A percentile compares a stretch with the other conserved stretches of the same genome.
phyloP scores from a whole-genome alignment of 2,888 invertebrate genomes.

The Drosophila suboccidentalis region DNA sequence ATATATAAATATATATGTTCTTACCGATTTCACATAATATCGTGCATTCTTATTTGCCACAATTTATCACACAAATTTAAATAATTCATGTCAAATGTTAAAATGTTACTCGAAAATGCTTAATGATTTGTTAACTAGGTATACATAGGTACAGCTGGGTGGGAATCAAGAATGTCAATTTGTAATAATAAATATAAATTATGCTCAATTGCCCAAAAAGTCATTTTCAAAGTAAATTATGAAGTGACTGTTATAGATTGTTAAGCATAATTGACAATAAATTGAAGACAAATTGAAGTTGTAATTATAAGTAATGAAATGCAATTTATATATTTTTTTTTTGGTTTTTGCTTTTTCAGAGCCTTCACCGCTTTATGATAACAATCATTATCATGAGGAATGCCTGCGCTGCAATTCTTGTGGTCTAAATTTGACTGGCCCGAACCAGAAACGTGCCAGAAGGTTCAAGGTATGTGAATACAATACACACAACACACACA shows the following conservation, averaged over 20 bases:
- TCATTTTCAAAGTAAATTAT: not conserved
- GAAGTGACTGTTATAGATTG: not conserved
- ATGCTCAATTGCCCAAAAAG: not conserved
- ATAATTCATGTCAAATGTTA: too few species aligned
- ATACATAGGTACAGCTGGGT: not conserved
- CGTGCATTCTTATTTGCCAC: too few species aligned
- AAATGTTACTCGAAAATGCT: not conserved
- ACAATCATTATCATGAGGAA: conserved; percentile 98
- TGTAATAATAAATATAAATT: not conserved
- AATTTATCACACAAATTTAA: too few species aligned
- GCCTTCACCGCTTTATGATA: conserved; percentile 96
- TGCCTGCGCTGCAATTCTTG: conserved; percentile 98
- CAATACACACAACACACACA: conserved; percentile 5
- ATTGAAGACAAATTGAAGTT: not conserved
- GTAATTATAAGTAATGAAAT: not conserved
- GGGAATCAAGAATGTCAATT: not conserved
- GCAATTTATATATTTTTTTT: not conserved
- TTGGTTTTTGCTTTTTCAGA: conserved; percentile 88
- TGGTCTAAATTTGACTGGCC: conserved; percentile 96
- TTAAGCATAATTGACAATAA: not conserved
- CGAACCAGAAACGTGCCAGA: conserved; percentile 91
- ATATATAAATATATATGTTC: too few species aligned
- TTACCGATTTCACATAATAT: too few species aligned
- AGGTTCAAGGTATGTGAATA: conserved; percentile 87
- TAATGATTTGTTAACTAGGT: not conserved